Percentiles rank a stretch among this genome's conserved stretches.
Conservation (phyloP, 2,113 vertebrate species). For the Lutjanus erythropterus region DNA sequence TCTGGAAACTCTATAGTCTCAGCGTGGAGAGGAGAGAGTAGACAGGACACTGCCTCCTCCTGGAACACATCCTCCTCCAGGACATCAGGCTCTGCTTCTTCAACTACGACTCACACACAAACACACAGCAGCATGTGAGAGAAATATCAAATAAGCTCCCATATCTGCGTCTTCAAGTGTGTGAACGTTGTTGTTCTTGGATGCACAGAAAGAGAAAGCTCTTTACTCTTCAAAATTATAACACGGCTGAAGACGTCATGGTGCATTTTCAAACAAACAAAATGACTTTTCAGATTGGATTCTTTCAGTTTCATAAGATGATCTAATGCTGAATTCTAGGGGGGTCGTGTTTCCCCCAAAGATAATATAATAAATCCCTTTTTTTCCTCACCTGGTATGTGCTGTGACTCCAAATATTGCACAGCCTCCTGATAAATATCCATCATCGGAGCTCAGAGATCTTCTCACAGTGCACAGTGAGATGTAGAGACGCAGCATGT, state of each 20-base stretch:
- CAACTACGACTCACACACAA: conserved; percentile 27
- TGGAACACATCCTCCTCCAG: conserved; percentile 81
- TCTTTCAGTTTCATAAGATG: not conserved
- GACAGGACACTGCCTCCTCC: conserved; percentile 67
- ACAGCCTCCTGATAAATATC: conserved; percentile 80
- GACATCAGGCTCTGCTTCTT: conserved; percentile 52
- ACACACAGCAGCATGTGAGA: not conserved
- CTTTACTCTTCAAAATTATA: too few relatives aligned
- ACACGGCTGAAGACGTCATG: too few relatives aligned
- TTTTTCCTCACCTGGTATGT: conserved; percentile 59
- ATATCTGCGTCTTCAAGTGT: not conserved
- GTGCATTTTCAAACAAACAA: not conserved
- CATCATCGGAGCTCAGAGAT: conserved; percentile 72
- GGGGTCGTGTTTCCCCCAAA: not conserved
- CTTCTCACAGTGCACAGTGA: not conserved
- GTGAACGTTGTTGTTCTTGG: not conserved
- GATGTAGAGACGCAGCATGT: not conserved
- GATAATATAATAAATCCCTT: not conserved
- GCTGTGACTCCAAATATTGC: conserved; percentile 68
- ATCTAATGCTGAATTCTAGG: not conserved
- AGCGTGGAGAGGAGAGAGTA: conserved; percentile 50
- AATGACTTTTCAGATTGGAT: not conserved
- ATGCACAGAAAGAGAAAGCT: not conserved
- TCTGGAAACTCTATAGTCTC: conserved; percentile 68
- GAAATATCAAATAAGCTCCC: not conserved